Conservation (phyloP, 2,797 vertebrate genomes). For the Periophthalmus magnuspinnatus region DNA sequence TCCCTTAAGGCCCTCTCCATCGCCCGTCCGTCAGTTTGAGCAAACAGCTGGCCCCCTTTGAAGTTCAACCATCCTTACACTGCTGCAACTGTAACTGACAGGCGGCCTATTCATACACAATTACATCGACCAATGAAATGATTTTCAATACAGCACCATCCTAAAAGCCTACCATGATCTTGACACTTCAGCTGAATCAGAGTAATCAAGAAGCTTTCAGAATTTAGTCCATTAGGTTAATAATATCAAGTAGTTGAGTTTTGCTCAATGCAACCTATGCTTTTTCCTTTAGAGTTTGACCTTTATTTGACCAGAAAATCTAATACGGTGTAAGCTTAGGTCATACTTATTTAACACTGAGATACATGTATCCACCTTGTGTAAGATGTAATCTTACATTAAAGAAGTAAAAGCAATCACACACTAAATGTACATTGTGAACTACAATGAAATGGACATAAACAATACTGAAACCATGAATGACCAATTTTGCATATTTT, state of each 20-base stretch:
- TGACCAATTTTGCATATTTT: background rate
- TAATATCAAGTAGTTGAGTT: background rate
- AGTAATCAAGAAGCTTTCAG: conserved; percentile 24
- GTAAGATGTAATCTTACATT: background rate
- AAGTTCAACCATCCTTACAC: conserved; percentile 83
- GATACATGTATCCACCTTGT: background rate
- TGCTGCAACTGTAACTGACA: conserved; percentile 79
- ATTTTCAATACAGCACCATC: conserved; percentile 66
- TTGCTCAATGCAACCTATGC: background rate
- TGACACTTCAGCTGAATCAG: conserved; percentile 34
- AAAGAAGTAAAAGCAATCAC: too few species aligned
- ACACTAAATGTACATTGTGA: background rate
- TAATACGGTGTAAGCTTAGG: background rate
- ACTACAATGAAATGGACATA: background rate
- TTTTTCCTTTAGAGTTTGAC: conserved; percentile 2
- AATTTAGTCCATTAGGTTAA: conserved; percentile 11
- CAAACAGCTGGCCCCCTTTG: conserved; percentile 89
- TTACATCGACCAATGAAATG: conserved; percentile 36
- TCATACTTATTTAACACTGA: background rate
- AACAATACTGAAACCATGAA: background rate
- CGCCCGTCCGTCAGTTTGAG: conserved; percentile 70
- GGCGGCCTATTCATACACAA: conserved; percentile 54
- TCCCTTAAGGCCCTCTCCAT: conserved; percentile 65
- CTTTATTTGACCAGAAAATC: conserved; percentile 1
- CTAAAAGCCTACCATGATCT: conserved; percentile 35